A percentile compares a stretch with the other conserved stretches of the same genome.
These are phyloP conservation scores for Trichonephila inaurata DNA, from an alignment of 1,140 invertebrate genomes.

Conservation along the genomic window DNA sequence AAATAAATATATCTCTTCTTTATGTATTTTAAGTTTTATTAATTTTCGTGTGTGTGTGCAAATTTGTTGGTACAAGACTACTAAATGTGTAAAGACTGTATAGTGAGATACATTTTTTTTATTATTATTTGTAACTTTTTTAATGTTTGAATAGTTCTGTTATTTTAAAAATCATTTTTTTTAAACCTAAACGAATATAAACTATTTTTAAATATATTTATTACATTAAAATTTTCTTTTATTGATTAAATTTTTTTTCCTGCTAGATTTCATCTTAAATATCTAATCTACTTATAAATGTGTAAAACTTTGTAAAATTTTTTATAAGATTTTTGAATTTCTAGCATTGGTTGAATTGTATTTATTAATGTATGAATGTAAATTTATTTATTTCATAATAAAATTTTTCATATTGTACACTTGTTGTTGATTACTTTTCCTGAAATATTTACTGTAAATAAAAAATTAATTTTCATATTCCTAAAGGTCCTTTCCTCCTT, in stretches of 20 bases:
- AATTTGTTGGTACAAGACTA: too few relatives aligned
- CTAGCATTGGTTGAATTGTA: not conserved
- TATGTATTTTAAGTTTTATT: too few relatives aligned
- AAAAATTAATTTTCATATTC: not conserved
- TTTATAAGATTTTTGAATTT: not conserved
- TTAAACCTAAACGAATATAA: not conserved
- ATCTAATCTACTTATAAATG: not conserved
- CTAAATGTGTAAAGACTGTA: too few relatives aligned
- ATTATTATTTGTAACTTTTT: too few relatives aligned
- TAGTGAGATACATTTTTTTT: too few relatives aligned
- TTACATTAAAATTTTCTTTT: not conserved
- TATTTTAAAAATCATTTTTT: not conserved
- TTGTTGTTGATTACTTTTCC: not conserved
- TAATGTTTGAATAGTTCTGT: not conserved
- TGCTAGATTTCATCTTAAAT: not conserved
- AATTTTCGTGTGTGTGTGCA: too few relatives aligned
- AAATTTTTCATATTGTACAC: not conserved
- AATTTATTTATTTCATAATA: constrained; percentile 20
- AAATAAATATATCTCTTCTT: too few relatives aligned
- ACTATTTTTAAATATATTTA: not conserved
- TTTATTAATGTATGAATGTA: constrained; percentile 8
- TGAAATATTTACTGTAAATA: not conserved
- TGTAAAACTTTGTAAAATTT: not conserved
- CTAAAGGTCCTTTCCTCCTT: not conserved
- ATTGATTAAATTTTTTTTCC: not conserved